phyloP scores from a whole-genome alignment of 2,113 vertebrate genomes.

The Phaethornis superciliosus region DNA sequence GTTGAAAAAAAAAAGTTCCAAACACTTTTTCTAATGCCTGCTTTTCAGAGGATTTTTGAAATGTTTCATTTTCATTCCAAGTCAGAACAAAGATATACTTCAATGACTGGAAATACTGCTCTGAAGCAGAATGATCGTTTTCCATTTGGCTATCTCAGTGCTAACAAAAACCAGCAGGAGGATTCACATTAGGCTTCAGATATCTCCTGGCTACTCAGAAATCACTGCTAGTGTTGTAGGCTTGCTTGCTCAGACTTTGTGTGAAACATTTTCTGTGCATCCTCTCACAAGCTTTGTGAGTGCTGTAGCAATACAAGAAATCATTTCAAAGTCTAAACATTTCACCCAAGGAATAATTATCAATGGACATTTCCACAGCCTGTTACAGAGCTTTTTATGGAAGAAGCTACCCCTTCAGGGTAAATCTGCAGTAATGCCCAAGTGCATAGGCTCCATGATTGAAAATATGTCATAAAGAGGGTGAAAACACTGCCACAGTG shows the following conservation, averaged over 20 bases:
- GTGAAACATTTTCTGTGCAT: slow-evolving; percentile 16
- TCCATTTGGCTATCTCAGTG: slow-evolving; percentile 64
- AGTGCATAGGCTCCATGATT: neutral
- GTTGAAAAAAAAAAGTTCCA: neutral
- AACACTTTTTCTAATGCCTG: slow-evolving; percentile 27
- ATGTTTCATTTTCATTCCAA: slow-evolving; percentile 57
- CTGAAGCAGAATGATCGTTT: slow-evolving; percentile 60
- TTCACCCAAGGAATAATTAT: slow-evolving; percentile 29
- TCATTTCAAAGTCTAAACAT: slow-evolving; percentile 50
- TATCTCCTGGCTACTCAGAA: slow-evolving; percentile 52
- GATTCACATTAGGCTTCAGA: slow-evolving; percentile 49
- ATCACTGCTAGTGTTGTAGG: neutral
- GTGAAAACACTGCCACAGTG: neutral
- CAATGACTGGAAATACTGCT: slow-evolving; percentile 62
- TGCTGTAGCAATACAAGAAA: slow-evolving; percentile 23
- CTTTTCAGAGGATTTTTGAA: slow-evolving; percentile 50
- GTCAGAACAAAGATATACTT: slow-evolving; percentile 65
- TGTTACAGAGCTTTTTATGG: neutral
- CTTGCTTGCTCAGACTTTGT: slow-evolving; percentile 29
- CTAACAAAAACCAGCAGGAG: slow-evolving; percentile 61
- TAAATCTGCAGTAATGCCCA: neutral
- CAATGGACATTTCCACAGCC: slow-evolving; percentile 13
- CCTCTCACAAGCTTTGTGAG: slow-evolving; percentile 40
- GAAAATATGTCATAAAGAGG: neutral
- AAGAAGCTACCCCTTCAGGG: neutral